Evolutionary conservation across 2,888 invertebrate species (phyloP), one percentile per base, ranked within the genome.

Genomic region (Platyscelio sp.): DNA sequence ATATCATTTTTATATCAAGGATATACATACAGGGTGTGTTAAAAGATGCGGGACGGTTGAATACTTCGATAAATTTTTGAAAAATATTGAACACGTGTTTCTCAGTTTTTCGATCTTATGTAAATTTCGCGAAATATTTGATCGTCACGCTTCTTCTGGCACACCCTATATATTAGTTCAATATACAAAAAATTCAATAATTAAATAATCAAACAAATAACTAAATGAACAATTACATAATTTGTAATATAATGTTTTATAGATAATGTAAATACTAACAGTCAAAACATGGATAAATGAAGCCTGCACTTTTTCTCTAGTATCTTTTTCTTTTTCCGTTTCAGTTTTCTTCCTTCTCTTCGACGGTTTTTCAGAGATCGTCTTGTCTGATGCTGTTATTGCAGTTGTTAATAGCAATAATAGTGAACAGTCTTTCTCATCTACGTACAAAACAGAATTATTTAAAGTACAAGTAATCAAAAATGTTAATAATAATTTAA

Each of bases 311-410:
- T 51, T 51, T 51, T 51, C 20, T 20, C 51, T 51, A 51, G 51
- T 51, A 9, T 51, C 51, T 51, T 51, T 51, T 18, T 51, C 51
- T 51, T 51, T 51, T 20, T 7, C 51, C 22, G 22, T 20, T 51
- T 51, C 51, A 51, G 51, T 51, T 51, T 51, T 51, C 24, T 51
- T 51, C 51, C 18, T 20, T 51, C 13, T 51, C 51, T 51, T 51
- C 24, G 24, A 20, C 51, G 11, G 51, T 18, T 51, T 51, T 51
- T 4, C 51, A 20, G 51, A n/a, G 20, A 51, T 51, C 22, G 18
- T 24, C 22, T 22, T 51, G 13, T 51, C 51, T 51, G 51, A 20
- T 24, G 51, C 51, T 51, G 51, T 51, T 51, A 51, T 24, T 51
- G 20, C 51, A 51, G 22, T 51, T 51, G 5, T 18, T 51, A 51